These are phyloP conservation scores for Drosophila vallismaia DNA, from an alignment of 2,888 invertebrate genomes.

Conservation along the genomic window DNA sequence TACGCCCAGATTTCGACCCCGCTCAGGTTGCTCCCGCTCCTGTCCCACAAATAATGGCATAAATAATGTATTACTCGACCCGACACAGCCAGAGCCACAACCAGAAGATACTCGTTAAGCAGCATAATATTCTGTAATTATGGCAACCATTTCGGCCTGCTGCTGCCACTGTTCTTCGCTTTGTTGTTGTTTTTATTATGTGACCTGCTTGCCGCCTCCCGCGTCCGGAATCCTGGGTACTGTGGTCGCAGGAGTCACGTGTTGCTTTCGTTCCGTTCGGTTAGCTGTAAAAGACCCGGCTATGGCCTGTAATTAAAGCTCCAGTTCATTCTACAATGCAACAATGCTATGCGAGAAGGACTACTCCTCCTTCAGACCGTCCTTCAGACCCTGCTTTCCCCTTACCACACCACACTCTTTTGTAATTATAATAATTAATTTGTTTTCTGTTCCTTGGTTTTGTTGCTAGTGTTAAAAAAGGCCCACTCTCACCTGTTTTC, in stretches of 20 bases:
- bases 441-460: conserved; percentile 32
- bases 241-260: conserved; percentile 37
- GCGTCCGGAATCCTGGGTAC: conserved; percentile 7
- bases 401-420: conserved; percentile 12
- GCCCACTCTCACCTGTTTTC: conserved; percentile 11
- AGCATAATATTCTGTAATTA: conserved; percentile 66
- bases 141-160: conserved; percentile 40
- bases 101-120: conserved; percentile 48
- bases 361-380: not conserved
- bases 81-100: conserved; percentile 8
- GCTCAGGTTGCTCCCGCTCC: not conserved
- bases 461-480: conserved; percentile 15
- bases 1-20: conserved; percentile 38
- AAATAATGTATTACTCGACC: conserved; percentile 26
- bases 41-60: conserved; percentile 32
- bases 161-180: not conserved
- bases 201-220: conserved; percentile 1
- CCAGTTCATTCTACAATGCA: conserved; percentile 56
- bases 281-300: conserved; percentile 50
- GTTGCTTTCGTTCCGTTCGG: conserved; percentile 41
- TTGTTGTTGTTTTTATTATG: not conserved
- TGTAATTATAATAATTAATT: conserved; percentile 46
- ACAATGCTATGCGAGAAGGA: conserved; percentile 18
- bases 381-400: not conserved
- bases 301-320: conserved; percentile 64